Conservation (phyloP, 2,113 vertebrate genomes). For the Onychorhynchus coronatus region DNA sequence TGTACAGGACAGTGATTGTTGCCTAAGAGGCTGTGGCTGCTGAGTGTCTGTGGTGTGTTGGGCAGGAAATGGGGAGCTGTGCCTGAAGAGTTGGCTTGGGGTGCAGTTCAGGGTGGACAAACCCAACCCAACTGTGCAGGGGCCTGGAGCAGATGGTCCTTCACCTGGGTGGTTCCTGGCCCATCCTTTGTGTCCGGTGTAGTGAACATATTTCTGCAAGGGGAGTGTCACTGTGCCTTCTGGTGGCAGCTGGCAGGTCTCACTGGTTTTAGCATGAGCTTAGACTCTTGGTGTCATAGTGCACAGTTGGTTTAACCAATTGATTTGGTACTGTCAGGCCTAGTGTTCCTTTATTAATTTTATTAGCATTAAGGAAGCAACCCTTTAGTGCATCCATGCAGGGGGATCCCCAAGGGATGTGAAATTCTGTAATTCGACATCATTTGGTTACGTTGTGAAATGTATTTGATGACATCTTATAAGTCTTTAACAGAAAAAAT, state of each 20-base stretch:
- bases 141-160: neutral
- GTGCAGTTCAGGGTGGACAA: neutral
- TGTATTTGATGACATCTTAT: neutral
- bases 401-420: neutral
- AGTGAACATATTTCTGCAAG: neutral
- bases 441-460: neutral
- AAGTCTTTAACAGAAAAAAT: neutral
- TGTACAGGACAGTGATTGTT: neutral
- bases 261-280: neutral
- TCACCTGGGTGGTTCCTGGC: neutral
- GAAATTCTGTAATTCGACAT: neutral
- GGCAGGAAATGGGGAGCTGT: neutral
- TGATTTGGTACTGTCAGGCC: neutral
- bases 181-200: accelerated
- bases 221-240: neutral
- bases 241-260: neutral
- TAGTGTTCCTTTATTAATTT: neutral
- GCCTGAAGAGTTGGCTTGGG: neutral
- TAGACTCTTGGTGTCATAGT: neutral
- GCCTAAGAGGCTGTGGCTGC: neutral
- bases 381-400: neutral
- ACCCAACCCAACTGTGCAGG: neutral
- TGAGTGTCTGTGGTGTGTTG: neutral
- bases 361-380: accelerated
- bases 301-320: neutral